phyloP scores from a whole-genome alignment of 2,888 invertebrate genomes.

The Stratiomys singularior region DNA sequence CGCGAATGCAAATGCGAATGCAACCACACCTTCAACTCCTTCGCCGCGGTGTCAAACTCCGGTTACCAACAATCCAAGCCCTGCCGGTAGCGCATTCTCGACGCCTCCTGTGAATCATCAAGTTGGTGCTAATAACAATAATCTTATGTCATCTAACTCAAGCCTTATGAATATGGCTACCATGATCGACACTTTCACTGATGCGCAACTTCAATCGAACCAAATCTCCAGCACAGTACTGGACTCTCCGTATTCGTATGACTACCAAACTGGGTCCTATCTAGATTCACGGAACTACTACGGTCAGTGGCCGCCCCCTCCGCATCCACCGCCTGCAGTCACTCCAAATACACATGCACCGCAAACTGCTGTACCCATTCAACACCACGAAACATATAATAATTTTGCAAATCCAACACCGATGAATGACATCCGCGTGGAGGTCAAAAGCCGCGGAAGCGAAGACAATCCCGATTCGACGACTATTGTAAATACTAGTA shows the following conservation, averaged over 20 bases:
- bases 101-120: conserved; percentile 63
- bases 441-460: conserved; percentile 62
- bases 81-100: conserved; percentile 67
- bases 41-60: conserved; percentile 64
- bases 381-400: conserved; percentile 58
- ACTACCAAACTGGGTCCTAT: conserved; percentile 70
- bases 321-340: conserved; percentile 68
- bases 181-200: conserved; percentile 81
- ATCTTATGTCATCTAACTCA: conserved; percentile 65
- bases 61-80: conserved; percentile 70
- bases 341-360: conserved; percentile 63
- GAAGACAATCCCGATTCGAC: conserved; percentile 83
- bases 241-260: conserved; percentile 75
- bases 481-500: conserved; percentile 69
- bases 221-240: conserved; percentile 87
- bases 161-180: conserved; percentile 78
- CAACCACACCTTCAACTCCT: conserved; percentile 60
- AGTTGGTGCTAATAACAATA: conserved; percentile 60
- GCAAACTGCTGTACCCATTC: conserved; percentile 55
- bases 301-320: conserved; percentile 70
- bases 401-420: conserved; percentile 56
- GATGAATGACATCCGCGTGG: conserved; percentile 58
- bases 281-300: conserved; percentile 74
- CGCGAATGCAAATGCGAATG: conserved; percentile 55
- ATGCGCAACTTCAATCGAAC: conserved; percentile 83